Evolutionary conservation across 2,797 vertebrate genomes (phyloP).

Genomic region (Chiropotes sagulatus): DNA sequence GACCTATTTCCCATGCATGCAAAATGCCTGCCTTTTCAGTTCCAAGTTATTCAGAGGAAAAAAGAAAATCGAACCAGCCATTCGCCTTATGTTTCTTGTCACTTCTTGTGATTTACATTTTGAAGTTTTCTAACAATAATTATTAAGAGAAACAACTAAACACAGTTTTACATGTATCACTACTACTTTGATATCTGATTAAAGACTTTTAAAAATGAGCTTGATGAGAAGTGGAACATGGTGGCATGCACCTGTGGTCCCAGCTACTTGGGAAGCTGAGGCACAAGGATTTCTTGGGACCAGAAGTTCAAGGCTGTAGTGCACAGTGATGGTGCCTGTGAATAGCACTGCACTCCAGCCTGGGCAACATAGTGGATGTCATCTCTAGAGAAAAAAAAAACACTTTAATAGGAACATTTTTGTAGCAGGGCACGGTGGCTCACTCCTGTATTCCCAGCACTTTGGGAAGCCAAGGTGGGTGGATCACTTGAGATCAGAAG

Average conservation of each 20-base stretch:
- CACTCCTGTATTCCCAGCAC: too few relatives aligned
- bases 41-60: not conserved
- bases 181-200: slow-evolving; percentile 42
- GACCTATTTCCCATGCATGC: not conserved
- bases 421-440: not conserved
- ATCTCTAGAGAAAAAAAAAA: slow-evolving; percentile 9
- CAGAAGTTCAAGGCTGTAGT: not conserved
- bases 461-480: too few relatives aligned
- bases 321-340: not conserved
- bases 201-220: slow-evolving; percentile 60
- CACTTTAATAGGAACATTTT: slow-evolving; percentile 33
- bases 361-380: not conserved
- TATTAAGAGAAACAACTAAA: not conserved
- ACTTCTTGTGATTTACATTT: slow-evolving; percentile 15
- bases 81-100: not conserved
- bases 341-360: not conserved
- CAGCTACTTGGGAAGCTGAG: not conserved
- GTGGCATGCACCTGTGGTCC: not conserved
- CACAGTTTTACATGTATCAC: not conserved
- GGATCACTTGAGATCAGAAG: too few relatives aligned
- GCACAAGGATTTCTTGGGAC: not conserved
- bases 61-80: not conserved
- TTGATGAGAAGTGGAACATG: not conserved
- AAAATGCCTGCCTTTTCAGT: not conserved
- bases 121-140: not conserved